A percentile compares a stretch with the other conserved stretches of the same genome.
phyloP scores from a whole-genome alignment of 2,888 invertebrate genomes.

The Atethmia centrago region DNA sequence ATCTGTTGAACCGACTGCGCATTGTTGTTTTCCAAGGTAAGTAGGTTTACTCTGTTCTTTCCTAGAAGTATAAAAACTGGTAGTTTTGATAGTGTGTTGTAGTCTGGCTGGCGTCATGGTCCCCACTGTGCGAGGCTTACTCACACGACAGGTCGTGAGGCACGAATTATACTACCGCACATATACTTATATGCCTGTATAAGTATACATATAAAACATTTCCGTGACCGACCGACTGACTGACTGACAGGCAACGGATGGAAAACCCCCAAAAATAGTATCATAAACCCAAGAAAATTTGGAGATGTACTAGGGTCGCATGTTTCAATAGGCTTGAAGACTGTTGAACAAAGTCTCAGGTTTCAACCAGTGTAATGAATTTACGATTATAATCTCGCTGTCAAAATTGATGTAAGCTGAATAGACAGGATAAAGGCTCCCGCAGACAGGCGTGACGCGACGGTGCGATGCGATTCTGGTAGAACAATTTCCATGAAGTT shows the following conservation, averaged over 20 bases:
- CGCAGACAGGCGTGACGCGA: no score
- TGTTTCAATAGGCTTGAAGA: background rate
- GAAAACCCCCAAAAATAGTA: background rate
- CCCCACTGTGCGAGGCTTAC: constrained; percentile 36
- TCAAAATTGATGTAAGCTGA: no score
- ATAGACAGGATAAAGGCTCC: no score
- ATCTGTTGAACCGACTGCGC: background rate
- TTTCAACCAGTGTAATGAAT: no score
- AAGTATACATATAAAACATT: constrained; percentile 1
- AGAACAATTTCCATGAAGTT: no score
- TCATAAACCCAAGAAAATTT: background rate
- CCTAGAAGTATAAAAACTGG: constrained; percentile 31
- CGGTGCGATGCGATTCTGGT: no score
- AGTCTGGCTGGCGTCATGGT: constrained; percentile 57
- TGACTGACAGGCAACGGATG: background rate
- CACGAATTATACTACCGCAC: constrained; percentile 58
- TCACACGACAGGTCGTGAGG: constrained; percentile 53
- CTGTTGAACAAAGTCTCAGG: no score
- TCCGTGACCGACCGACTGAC: background rate
- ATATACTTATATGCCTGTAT: constrained; percentile 7
- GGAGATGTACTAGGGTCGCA: background rate
- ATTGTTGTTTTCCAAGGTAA: constrained; percentile 24
- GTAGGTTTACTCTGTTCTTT: constrained; percentile 4
- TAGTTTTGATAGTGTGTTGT: constrained; percentile 34
- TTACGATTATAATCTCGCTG: no score